Evolutionary conservation across 2,113 vertebrate species (phyloP), one percentile per base, ranked within the genome.

Genomic region (Cyprinodon tularosa): DNA sequence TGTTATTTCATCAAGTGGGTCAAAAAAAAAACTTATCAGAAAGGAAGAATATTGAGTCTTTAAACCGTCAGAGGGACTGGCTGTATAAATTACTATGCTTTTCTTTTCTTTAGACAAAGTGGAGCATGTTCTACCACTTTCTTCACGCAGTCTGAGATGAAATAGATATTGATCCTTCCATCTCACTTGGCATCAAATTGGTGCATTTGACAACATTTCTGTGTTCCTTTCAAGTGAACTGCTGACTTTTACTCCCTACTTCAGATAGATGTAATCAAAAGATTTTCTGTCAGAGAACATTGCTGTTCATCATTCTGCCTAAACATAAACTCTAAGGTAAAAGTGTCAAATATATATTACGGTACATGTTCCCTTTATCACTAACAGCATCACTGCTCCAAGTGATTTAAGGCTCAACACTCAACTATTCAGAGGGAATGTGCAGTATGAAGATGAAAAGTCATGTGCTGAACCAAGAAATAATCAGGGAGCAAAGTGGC

Each of bases 151-250:
- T 73, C 76, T 74, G 40, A 17, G 12, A 73, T 57, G 12, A 83
- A 79, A 86, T 71, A 53, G 76, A 86, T 75, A 84, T 82, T 42
- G 71, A 89, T 86, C 62, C 62, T 72, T 39, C 38, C 22, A 76
- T 80, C 45, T 67, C 29, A 77, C 22, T 61, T 64, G 0, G 6
- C 63, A 5, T 72, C 53, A 59, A 78, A 42, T 40, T 13, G 42
- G 68, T 72, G 63, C 4, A 63, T 81, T 77, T 79, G 8, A 77
- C 76, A 22, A 79, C 81, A 74, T 82, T 53, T 74, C 62, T 73
- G 59, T 40, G 53, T 45, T 66, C 17, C 57, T 76, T 74, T 64
- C 12, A 73, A 76, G 39, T 68, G 12, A 76, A 76, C 50, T 45
- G 14, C 77, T 67, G 62, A 78, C 62, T 73, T 4, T 48, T 40